Percentiles rank a stretch among this genome's conserved stretches.
These are phyloP conservation scores for Balanococcus diminutus DNA, from an alignment of 2,888 invertebrate genomes.

Conservation along the genomic window DNA sequence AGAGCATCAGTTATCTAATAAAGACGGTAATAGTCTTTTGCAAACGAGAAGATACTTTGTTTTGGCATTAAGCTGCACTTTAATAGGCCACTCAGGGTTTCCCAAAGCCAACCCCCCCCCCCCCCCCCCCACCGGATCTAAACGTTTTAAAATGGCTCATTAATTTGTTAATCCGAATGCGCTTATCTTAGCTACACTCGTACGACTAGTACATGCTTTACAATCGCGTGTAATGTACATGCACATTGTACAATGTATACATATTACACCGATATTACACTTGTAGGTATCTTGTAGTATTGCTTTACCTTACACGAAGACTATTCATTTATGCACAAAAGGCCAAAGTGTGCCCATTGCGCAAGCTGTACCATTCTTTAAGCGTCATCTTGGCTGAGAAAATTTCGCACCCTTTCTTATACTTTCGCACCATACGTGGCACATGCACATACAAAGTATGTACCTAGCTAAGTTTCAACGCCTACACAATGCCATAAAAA, in stretches of 20 bases:
- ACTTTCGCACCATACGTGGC: background rate
- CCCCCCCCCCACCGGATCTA: background rate
- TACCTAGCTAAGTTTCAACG: background rate
- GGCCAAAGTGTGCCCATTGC: background rate
- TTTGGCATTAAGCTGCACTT: constrained; percentile 25
- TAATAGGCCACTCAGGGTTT: constrained; percentile 11
- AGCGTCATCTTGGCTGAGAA: background rate
- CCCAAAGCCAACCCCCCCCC: too few species aligned
- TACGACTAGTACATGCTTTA: background rate
- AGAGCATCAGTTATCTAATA: constrained; percentile 35
- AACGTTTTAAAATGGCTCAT: background rate
- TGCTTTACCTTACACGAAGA: too few species aligned
- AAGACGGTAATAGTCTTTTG: constrained; percentile 25
- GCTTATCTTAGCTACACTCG: background rate
- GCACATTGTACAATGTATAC: too few species aligned
- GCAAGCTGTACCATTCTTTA: background rate
- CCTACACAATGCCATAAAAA: background rate
- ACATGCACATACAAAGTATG: background rate
- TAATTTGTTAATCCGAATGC: constrained; percentile 20
- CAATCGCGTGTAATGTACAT: background rate
- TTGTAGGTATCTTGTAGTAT: background rate
- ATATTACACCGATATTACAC: too few species aligned
- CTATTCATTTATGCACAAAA: background rate
- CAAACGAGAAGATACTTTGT: constrained; percentile 29
- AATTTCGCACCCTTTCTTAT: background rate